Percentiles rank a stretch among this genome's conserved stretches.
phyloP scores from a whole-genome alignment of 2,797 vertebrate genomes.

The Sternotherus odoratus region DNA sequence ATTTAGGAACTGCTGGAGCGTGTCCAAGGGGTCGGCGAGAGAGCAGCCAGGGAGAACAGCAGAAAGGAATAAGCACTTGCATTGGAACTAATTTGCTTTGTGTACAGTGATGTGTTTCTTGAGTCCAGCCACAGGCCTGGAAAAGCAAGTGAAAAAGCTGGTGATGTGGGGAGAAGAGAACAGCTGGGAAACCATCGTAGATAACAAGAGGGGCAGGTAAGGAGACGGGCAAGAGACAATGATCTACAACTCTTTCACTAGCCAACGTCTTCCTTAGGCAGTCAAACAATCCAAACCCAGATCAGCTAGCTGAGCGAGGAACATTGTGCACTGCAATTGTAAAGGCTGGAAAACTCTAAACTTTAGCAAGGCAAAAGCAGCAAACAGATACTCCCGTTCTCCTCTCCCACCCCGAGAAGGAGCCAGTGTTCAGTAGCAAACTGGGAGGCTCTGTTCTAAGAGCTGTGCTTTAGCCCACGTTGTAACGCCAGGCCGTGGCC shows the following conservation, averaged over 20 bases:
- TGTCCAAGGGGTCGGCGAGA: no score
- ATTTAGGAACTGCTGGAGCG: neutral
- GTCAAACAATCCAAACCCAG: neutral
- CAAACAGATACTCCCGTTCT: neutral
- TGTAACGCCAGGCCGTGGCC: neutral
- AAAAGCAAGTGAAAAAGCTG: neutral
- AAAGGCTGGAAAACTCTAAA: neutral
- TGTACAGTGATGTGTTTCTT: neutral
- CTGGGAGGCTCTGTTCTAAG: neutral
- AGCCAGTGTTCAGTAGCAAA: neutral
- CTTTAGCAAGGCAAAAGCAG: no score
- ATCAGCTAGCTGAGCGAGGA: rapidly evolving
- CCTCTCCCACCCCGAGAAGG: neutral
- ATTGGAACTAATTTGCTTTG: neutral
- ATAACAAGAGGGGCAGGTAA: neutral
- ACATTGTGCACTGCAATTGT: neutral
- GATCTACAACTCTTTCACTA: neutral
- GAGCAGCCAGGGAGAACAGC: neutral
- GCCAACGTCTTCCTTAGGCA: neutral
- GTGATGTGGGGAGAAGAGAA: neutral
- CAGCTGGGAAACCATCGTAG: neutral
- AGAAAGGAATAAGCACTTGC: neutral
- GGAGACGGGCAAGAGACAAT: neutral
- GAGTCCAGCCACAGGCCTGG: neutral
- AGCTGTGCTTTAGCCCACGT: no score